Evolutionary conservation across 2,888 invertebrate genomes (phyloP), one percentile per base, ranked within the genome.

Genomic region (Sussaba pulchella): DNA sequence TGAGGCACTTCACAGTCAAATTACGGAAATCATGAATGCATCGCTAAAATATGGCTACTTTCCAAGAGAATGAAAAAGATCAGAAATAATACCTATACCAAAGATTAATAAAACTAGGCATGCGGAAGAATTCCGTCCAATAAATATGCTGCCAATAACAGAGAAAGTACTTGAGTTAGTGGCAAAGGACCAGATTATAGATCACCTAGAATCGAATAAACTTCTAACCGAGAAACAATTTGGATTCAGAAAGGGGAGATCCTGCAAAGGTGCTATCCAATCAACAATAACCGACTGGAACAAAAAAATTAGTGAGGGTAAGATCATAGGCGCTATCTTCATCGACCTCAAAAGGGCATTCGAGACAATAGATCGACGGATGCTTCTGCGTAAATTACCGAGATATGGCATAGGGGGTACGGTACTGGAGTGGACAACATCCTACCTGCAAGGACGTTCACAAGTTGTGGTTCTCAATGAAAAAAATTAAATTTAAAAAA

Each of bases 231-330:
- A 78, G 0, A 41, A 67, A n/a, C 78, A 78, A 50, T 77, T 54
- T 12, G 78, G 82, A 4, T 80, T 81, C 39, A 54, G 80, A 64
- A 39, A 63, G 21, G n/a, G 36, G 9, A 45, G 72, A 9, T 82
- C 79, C 8, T 82, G 77, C 43, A 76, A 82, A 69, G 72, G 41
- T 2, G 79, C 70, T 14, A 43, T 82, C 8, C 79, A 82, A 21
- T 12, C 21, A 1, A 39, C 69, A n/a, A 21, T 80, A 3, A 64
- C 39, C 4, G 67, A 76, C 31, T 82, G 76, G 79, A 80, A 70
- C 36, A 1, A 43, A 12, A 36, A 24, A 1, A 70, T 79, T 8
- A 70, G 64, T 45, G 52, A 79, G 0, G 43, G 71, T 9, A 71
- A 80, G 52, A 63, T 77, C 9, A 39, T 82, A 2, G 71, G 78